Conservation (phyloP, 2,888 invertebrate genomes). For the Epinotia demarniana region DNA sequence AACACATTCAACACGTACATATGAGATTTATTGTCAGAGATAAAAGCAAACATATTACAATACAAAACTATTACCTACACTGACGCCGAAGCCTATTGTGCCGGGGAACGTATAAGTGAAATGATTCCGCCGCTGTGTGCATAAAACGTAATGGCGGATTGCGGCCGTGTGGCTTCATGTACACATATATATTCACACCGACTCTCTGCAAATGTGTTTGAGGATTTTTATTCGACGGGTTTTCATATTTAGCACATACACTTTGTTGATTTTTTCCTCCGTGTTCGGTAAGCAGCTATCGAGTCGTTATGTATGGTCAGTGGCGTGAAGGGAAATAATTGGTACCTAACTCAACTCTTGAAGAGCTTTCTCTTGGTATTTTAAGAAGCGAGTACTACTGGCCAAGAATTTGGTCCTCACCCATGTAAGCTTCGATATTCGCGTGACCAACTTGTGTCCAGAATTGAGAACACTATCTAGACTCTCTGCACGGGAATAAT, state of each 20-base stretch:
- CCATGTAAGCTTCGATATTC: neutral
- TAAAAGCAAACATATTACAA: slow-evolving; percentile 48
- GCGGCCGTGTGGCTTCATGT: slow-evolving; percentile 30
- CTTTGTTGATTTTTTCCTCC: slow-evolving; percentile 1
- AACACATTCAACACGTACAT: slow-evolving; percentile 3
- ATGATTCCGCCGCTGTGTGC: slow-evolving; percentile 74
- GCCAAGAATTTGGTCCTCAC: no score
- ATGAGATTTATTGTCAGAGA: slow-evolving; percentile 30
- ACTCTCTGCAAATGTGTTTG: slow-evolving; percentile 61
- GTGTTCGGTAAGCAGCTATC: neutral
- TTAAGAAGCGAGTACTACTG: neutral
- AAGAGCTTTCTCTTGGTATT: neutral
- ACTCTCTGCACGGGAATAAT: no score
- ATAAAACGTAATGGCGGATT: slow-evolving; percentile 43
- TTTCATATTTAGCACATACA: slow-evolving; percentile 26
- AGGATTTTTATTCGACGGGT: slow-evolving; percentile 58
- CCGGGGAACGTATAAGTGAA: slow-evolving; percentile 69
- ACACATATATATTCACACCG: slow-evolving; percentile 49
- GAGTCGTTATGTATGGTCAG: neutral
- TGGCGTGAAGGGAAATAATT: neutral
- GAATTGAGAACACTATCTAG: no score
- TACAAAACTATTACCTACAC: slow-evolving; percentile 49
- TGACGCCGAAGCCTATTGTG: slow-evolving; percentile 50
- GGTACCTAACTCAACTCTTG: no score
- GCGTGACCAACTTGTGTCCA: no score